A percentile compares a stretch with the other conserved stretches of the same genome.
Evolutionary conservation across 2,797 vertebrate genomes (phyloP).

Genomic region (Hozukius guyotensis): DNA sequence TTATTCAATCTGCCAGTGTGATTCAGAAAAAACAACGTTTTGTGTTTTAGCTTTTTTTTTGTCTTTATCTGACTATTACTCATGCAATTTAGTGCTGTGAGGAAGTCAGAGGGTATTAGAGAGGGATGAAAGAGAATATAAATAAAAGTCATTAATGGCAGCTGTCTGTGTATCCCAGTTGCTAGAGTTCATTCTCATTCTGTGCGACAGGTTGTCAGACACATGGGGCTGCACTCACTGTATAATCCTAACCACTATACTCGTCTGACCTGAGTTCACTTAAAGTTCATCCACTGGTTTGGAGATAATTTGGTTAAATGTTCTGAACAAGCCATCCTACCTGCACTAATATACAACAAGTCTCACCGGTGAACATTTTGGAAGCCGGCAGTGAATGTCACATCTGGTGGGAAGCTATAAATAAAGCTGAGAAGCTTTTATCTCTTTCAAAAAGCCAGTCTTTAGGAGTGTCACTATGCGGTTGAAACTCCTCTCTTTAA

Average conservation of each 20-base stretch:
- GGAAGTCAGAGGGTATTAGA: not conserved
- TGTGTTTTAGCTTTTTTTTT: slow-evolving; percentile 1
- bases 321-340: not conserved
- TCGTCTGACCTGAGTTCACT: slow-evolving; percentile 7
- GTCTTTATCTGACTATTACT: slow-evolving; percentile 12
- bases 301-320: not conserved
- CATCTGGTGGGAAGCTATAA: not conserved
- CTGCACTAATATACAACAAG: not conserved
- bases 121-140: slow-evolving; percentile 1
- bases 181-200: slow-evolving; percentile 2
- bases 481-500: not conserved
- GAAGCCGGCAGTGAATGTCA: slow-evolving; percentile 22
- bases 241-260: slow-evolving; percentile 20
- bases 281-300: slow-evolving; percentile 20
- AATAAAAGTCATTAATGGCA: not conserved
- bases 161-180: slow-evolving; percentile 16
- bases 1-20: not conserved
- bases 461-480: not conserved
- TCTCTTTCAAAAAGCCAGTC: not conserved
- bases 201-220: slow-evolving; percentile 24
- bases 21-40: not conserved
- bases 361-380: not conserved
- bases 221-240: not conserved
- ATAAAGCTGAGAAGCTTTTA: slow-evolving; percentile 12
- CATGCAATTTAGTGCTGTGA: not conserved